Conservation (phyloP, 2,888 invertebrate genomes). For the Lasioglossum malachurum region DNA sequence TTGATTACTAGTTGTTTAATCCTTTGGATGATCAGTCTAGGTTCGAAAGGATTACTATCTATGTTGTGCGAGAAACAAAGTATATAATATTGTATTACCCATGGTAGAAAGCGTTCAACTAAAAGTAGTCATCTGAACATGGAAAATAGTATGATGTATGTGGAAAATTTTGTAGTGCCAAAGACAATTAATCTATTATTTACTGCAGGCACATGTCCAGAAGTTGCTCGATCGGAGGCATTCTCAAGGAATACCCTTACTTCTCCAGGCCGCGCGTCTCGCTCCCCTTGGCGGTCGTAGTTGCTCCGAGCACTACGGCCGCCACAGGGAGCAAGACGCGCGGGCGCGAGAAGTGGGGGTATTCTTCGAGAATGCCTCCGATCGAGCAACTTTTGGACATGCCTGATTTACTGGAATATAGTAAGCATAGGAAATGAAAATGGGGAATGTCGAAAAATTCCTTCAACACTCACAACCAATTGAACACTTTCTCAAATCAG, state of each 20-base stretch:
- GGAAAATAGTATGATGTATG: not conserved
- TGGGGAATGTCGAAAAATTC: not conserved
- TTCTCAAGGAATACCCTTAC: too few species aligned
- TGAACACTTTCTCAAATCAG: not conserved
- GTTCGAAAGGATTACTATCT: slow-evolving; percentile 6
- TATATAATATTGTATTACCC: not conserved
- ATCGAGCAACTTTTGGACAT: too few species aligned
- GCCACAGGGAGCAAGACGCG: too few species aligned
- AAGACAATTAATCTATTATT: not conserved
- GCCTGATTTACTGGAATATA: not conserved
- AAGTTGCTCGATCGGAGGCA: too few species aligned
- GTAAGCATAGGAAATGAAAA: not conserved
- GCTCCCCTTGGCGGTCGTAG: too few species aligned
- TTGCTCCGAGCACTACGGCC: too few species aligned
- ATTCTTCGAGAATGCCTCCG: too few species aligned
- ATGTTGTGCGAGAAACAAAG: not conserved
- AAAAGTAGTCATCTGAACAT: not conserved
- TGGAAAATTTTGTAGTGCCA: not conserved
- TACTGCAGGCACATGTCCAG: too few species aligned
- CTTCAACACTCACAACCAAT: not conserved
- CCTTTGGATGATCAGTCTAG: slow-evolving; percentile 3
- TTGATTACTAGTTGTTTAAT: slow-evolving; percentile 60
- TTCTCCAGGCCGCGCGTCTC: too few species aligned
- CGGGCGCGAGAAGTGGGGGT: too few species aligned
- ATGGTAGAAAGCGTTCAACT: slow-evolving; percentile 6